A percentile compares a stretch with the other conserved stretches of the same genome.
Evolutionary conservation across 2,113 vertebrate genomes (phyloP).

Genomic region (Ciconia maguari): DNA sequence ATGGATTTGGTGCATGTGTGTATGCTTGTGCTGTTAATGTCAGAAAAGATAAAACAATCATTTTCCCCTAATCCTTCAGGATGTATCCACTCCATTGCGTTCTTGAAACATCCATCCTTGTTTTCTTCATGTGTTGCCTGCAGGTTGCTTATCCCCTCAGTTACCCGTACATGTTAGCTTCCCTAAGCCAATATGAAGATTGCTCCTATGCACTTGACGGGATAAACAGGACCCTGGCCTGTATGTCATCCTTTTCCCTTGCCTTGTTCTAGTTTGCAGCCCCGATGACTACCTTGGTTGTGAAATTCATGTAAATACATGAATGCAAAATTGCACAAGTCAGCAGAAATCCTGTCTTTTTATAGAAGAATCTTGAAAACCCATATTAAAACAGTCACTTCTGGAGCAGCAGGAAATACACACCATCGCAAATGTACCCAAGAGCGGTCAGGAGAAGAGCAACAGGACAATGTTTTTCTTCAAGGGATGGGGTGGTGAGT

Average conservation of each 20-base stretch:
- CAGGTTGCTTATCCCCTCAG: not conserved
- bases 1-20: not conserved
- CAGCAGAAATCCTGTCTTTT: not conserved
- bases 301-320: not conserved
- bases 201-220: not conserved
- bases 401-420: not conserved
- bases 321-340: not conserved
- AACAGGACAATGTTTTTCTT: not conserved
- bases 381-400: accelerated
- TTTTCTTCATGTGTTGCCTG: not conserved
- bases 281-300: not conserved
- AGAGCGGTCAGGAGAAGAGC: not conserved
- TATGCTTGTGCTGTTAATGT: not conserved
- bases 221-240: not conserved
- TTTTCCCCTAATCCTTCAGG: not conserved
- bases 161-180: accelerated
- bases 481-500: accelerated
- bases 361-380: not conserved
- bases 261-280: not conserved
- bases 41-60: not conserved
- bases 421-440: accelerated
- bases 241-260: not conserved
- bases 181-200: not conserved
- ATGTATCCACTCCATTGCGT: not conserved
- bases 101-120: not conserved